Evolutionary conservation across 2,797 vertebrate genomes (phyloP), one percentile per base, ranked within the genome.

Genomic region (Chelmon rostratus): DNA sequence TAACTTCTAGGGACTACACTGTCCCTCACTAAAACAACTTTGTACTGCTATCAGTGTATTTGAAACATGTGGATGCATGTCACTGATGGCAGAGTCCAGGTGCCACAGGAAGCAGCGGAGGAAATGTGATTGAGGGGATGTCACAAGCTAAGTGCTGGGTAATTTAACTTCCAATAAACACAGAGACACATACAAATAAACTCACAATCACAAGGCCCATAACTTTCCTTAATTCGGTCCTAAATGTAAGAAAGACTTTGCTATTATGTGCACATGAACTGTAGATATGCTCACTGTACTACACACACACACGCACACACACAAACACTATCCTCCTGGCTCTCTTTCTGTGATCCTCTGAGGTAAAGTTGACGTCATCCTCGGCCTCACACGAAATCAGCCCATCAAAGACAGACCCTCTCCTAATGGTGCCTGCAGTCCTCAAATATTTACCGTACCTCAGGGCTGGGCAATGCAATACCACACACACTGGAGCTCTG

Each of bases 381-480:
- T 68, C 42, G 6, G 68, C 80, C 79, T 87, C 86, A 78, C 76
- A 87, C 63, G 33, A 74, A 82, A 87, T 66, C 73, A 58, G 65
- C 73, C 75, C 76, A 79, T 86, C 86, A 86, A 83, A 90, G 70
- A 80, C 77, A 76, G 87, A 78, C 53, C 76, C 59, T 82, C 81
- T 83, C 71, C 74, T 81, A 83, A 74, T 73, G 83, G 50, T 83
- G 75, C 87, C 85, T 81, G 80, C 68, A 68, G 57, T 82, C 64
- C 72, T 88, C 81, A 91, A 90, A 91, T 86, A 91, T 91, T 91
- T 28, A 28, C 28, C 28, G 28, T 89, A 90, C 80, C 58, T 74
- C 76, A 72, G 69, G 53, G 75, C 61, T 19, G 25, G 44, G 82
- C 70, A 68, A 81, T 5, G n/a, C 37, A 42, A 73, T 81, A 56